Percentiles rank a stretch among this genome's conserved stretches.
Conservation (phyloP, 2,888 invertebrate species). For the Theristus sp. region DNA sequence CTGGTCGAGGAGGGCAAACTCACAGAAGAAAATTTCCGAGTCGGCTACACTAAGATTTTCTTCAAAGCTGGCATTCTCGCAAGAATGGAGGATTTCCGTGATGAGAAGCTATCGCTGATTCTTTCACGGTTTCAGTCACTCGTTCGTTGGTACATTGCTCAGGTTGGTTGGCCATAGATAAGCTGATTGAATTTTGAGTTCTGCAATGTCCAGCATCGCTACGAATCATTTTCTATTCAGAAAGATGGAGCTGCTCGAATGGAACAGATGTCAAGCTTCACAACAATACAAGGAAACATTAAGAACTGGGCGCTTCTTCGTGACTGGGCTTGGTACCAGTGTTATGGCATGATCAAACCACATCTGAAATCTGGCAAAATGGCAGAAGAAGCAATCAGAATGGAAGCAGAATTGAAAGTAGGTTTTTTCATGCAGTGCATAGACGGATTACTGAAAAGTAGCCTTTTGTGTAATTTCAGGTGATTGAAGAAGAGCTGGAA, state of each 20-base stretch:
- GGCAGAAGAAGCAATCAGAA: slow-evolving; percentile 81
- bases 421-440: no score
- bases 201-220: no score
- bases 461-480: neutral
- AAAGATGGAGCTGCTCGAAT: slow-evolving; percentile 14
- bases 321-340: slow-evolving; percentile 99
- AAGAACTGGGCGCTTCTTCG: slow-evolving; percentile 41
- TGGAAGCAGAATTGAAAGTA: neutral
- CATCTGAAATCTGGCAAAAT: slow-evolving; percentile 91
- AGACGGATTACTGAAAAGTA: no score
- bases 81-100: slow-evolving; percentile 98
- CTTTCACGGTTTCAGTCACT: neutral
- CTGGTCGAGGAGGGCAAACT: slow-evolving; percentile 42
- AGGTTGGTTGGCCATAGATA: neutral
- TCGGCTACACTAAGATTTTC: slow-evolving; percentile 48
- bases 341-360: slow-evolving; percentile 96
- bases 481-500: neutral
- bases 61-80: slow-evolving; percentile 99
- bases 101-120: slow-evolving; percentile 50
- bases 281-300: slow-evolving; percentile 11
- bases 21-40: slow-evolving; percentile 35
- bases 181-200: neutral
- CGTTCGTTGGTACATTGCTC: slow-evolving; percentile 60
- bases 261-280: slow-evolving; percentile 15
- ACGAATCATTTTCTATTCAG: neutral